phyloP scores from a whole-genome alignment of 2,113 vertebrate species.

The Sinocyclocheilus anophthalmus region DNA sequence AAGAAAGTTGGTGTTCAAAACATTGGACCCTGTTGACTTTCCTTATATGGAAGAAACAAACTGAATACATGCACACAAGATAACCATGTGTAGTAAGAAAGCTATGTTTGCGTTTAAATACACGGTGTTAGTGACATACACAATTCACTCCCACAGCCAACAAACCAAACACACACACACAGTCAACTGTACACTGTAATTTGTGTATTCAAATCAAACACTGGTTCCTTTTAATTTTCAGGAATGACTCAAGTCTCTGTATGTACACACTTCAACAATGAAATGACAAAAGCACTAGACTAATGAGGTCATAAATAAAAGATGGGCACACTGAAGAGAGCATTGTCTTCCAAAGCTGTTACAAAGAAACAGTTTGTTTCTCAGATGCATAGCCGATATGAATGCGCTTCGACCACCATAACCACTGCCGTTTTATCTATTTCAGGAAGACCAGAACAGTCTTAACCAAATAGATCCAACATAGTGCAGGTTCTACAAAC shows the following conservation, averaged over 20 bases:
- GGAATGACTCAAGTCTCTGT: not conserved
- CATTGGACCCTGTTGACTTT: not conserved
- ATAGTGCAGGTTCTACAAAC: not conserved
- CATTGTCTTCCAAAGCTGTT: constrained; percentile 21
- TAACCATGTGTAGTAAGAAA: not conserved
- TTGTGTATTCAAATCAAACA: constrained; percentile 10
- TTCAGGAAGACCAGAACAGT: not conserved
- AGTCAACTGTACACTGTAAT: not conserved
- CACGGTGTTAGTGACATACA: not conserved
- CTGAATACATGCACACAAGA: not conserved
- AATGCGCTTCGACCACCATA: not conserved
- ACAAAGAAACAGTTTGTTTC: constrained; percentile 29
- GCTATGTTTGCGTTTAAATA: not conserved
- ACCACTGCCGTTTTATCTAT: not conserved
- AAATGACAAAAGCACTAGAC: constrained; percentile 31
- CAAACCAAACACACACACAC: not conserved
- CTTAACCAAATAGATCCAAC: not conserved
- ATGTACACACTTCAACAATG: constrained; percentile 11
- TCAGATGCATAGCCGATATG: constrained; percentile 1
- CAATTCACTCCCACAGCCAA: not conserved
- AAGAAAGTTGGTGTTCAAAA: not conserved
- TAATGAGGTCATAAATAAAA: constrained; percentile 25
- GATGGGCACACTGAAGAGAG: not conserved
- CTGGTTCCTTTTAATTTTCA: constrained; percentile 4
- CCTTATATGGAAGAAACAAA: not conserved